phyloP scores from a whole-genome alignment of 2,888 invertebrate genomes.

The Hoplodrina ambigua region DNA sequence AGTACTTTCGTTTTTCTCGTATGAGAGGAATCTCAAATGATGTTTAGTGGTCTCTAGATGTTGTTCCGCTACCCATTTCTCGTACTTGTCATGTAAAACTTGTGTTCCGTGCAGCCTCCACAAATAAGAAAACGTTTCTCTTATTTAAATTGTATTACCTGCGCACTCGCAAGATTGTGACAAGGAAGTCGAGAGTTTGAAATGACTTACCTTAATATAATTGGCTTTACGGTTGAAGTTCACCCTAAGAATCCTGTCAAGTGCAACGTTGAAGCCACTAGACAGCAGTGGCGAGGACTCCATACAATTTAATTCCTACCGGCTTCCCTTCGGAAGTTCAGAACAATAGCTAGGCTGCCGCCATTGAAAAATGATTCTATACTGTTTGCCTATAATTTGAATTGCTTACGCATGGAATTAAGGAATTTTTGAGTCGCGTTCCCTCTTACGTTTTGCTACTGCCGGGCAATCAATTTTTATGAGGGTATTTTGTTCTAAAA shows the following conservation, averaged over 20 bases:
- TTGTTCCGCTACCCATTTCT: constrained; percentile 21
- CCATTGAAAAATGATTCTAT: too few species aligned
- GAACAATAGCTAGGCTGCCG: too few species aligned
- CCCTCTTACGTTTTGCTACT: too few species aligned
- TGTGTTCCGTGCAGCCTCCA: constrained; percentile 39
- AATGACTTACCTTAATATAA: constrained; percentile 23
- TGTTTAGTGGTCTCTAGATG: constrained; percentile 30
- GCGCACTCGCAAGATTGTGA: neutral
- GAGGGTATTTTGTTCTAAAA: too few species aligned
- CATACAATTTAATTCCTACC: too few species aligned
- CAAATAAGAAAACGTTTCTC: constrained; percentile 33
- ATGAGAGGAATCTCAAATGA: constrained; percentile 32
- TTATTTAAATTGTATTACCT: constrained; percentile 39
- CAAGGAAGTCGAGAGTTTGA: constrained; percentile 21
- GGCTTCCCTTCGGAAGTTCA: too few species aligned
- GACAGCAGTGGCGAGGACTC: too few species aligned
- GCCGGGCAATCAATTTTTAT: too few species aligned
- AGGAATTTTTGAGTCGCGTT: too few species aligned
- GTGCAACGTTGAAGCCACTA: constrained; percentile 1
- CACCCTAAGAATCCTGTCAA: constrained; percentile 34
- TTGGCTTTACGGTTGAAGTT: constrained; percentile 24
- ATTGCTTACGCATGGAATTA: too few species aligned
- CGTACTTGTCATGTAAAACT: constrained; percentile 50
- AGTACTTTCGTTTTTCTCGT: constrained; percentile 48
- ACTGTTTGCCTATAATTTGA: too few species aligned